Conservation (phyloP, 2,797 vertebrate genomes). For the Crenichthys baileyi region DNA sequence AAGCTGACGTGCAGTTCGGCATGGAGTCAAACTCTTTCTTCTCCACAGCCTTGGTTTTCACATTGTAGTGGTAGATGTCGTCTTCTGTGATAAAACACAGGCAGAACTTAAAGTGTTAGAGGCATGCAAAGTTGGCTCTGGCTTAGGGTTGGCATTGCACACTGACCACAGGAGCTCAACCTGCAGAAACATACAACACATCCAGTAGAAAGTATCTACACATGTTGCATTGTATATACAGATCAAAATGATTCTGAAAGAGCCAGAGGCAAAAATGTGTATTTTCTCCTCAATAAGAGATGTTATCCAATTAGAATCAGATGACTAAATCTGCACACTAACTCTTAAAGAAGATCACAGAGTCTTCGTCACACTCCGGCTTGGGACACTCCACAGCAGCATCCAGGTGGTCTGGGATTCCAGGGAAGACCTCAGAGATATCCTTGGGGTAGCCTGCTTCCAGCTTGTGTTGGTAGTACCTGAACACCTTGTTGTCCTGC, state of each 20-base stretch:
- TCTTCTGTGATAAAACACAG: constrained; percentile 55
- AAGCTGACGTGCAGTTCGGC: constrained; percentile 79
- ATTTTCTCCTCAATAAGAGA: background rate
- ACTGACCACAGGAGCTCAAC: too few species aligned
- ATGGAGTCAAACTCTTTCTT: constrained; percentile 73
- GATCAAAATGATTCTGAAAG: background rate
- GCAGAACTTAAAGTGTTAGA: background rate
- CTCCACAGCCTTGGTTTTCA: constrained; percentile 72
- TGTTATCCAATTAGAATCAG: background rate
- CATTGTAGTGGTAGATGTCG: constrained; percentile 74
- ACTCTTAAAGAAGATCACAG: constrained; percentile 88
- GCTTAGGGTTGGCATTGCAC: too few species aligned
- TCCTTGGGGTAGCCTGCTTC: constrained; percentile 76
- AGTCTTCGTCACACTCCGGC: constrained; percentile 78
- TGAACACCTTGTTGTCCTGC: constrained; percentile 82
- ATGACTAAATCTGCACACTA: background rate
- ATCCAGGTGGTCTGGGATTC: constrained; percentile 81
- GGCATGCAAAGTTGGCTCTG: too few species aligned
- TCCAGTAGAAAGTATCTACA: too few species aligned
- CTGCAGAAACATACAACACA: too few species aligned
- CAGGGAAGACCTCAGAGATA: constrained; percentile 83
- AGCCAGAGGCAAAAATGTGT: background rate
- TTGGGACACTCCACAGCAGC: constrained; percentile 87
- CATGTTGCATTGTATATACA: too few species aligned
- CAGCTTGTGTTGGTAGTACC: constrained; percentile 74